Percentiles rank a stretch among this genome's conserved stretches.
Evolutionary conservation across 2,888 invertebrate genomes (phyloP).

Genomic region (Trachelus troglodyta): DNA sequence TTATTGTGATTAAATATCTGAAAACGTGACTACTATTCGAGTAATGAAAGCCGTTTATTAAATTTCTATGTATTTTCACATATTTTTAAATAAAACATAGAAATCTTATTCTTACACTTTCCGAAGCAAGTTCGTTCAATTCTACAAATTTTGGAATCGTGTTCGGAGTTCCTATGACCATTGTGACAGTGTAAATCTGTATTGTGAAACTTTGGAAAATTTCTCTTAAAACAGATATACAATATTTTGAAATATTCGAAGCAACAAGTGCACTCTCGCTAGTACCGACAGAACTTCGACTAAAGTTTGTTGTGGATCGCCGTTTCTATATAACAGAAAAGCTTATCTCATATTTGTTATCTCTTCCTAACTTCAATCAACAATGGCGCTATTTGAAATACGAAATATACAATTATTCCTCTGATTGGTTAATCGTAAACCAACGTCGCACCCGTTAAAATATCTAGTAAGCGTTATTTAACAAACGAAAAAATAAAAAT

Average conservation of each 20-base stretch:
- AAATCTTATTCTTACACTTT: slow-evolving; percentile 61
- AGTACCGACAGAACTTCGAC: not conserved
- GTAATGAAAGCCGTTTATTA: not conserved
- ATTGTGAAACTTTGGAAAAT: not conserved
- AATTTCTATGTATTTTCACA: not conserved
- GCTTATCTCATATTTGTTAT: not conserved
- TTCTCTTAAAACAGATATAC: not conserved
- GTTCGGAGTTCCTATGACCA: slow-evolving; percentile 26
- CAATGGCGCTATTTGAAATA: not conserved
- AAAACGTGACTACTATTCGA: not conserved
- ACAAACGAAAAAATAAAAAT: too few relatives aligned
- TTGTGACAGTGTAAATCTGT: not conserved
- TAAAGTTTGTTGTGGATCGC: not conserved
- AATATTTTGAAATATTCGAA: not conserved
- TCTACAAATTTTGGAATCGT: slow-evolving; percentile 65
- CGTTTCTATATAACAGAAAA: not conserved
- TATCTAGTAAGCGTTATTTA: too few relatives aligned
- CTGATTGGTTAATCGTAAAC: not conserved
- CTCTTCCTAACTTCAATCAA: not conserved
- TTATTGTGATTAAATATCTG: not conserved
- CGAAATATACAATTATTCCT: not conserved
- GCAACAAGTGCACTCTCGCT: not conserved
- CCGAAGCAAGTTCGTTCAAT: slow-evolving; percentile 67
- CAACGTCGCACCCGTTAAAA: not conserved
- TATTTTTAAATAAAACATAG: slow-evolving; percentile 4